Evolutionary conservation across 2,113 vertebrate species (phyloP), one percentile per base, ranked within the genome.

Genomic region (Syngnathus floridae): DNA sequence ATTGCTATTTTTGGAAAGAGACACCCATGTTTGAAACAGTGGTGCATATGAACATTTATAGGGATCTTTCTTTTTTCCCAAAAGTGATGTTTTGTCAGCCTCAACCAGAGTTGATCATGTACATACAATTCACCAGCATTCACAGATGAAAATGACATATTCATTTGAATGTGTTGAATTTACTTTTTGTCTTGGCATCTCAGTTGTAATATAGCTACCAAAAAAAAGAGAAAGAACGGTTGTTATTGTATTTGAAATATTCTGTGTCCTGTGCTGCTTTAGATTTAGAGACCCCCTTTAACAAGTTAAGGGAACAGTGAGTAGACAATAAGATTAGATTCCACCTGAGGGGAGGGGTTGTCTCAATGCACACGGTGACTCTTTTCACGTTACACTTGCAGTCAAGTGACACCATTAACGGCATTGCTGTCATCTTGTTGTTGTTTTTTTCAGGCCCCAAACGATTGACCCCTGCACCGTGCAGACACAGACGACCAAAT

Each of bases 1-100:
- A 16, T 43, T 43, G 71, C 82, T 83, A 84, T 86, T 86, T 80
- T 77, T 7, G 62, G 78, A 81, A 49, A 57, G 64, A 66, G 58
- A 66, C 57, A 19, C 41, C 59, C 37, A 46, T 51, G 65, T 66
- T 46, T 72, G 66, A 65, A 80, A 75, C 70, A 68, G 69, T 41
- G 31, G 67, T 64, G 41, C 31, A 17, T 45, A 49, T 48, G 2
- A 72, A 70, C 49, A 37, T 21, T 54, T 22, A 61, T 22, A 26
- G 59, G 57, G 59, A 41, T 21, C 19, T 1, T 13, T 59, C 9
- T 40, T n/a, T 22, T 12, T n/a, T 56, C 12, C 11, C 10, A 10
- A 54, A 12, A 54, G 52, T 4, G 8, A 5, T 26, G 26, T 22
- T 12, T 5, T 31, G 26, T 31, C 31, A 3, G 31, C 35, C 16